Base-by-base conservation (phyloP, 1,140 invertebrate species). In the Sycophila sp. region DNA sequence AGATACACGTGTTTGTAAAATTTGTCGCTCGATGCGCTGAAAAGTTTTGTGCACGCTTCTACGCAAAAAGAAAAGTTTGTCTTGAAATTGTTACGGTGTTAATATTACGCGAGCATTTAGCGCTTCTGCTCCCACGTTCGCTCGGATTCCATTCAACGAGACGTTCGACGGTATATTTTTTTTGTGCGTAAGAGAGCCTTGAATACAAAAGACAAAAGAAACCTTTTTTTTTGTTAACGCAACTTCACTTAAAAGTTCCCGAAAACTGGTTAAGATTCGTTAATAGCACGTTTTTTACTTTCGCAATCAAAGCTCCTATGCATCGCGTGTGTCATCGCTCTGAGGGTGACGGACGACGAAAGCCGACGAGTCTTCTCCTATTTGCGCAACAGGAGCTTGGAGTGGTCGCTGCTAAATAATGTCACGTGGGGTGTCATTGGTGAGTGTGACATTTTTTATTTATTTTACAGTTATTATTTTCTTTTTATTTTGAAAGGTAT, bases 401-500 rank as follows among this genome's bases (percentile, higher is more conserved):
- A 93, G 83, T 93, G 92, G 92, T 90, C 91, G n/a, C 86, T 92
- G 4, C 81, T 92, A 53, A 91, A 89, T 67, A 92, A 91, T 66
- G 88, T 93, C 34, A 92, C 91, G 0, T 92, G 91, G 90, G 91
- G 89, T 88, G 66, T 88, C 86, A 75, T 92, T 88, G 85, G 91
- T 90, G 82, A 88, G 84, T 51, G 2, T 47, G 10, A 62, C 19
- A 47, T 24, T 17, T 6, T 36, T 62, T 19, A 19, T n/a, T 2
- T 47, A 47, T 0, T 47, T 47, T 47, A 47, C 7, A 22, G 24
- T 22, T 10, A 19, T 19, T 45, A n/a, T n/a, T n/a, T n/a, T 15
- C 5, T 40, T 40, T 40, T 40, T 38, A 15, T 38, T 13, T 40
- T 8, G 1, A 40, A 13, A 40, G n/a, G n/a, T 36, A 36, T 13